A percentile compares a stretch with the other conserved stretches of the same genome.
Conservation (phyloP, 2,888 invertebrate species). For the Trypoxylon attenuatum region DNA sequence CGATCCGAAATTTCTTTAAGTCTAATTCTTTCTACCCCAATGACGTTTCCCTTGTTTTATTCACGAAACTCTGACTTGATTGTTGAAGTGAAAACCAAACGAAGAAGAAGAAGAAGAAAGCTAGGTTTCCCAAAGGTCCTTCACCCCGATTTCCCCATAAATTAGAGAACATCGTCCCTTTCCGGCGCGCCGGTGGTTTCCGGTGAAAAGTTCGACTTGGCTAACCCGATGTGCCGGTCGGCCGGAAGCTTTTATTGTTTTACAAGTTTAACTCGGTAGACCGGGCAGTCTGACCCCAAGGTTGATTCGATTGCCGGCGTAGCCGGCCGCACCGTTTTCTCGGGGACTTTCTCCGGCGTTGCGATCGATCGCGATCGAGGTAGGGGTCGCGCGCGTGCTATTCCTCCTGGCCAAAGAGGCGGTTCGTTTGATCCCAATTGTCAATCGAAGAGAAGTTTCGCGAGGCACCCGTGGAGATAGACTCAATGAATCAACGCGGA, state of each 20-base stretch:
- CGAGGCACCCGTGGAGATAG: neutral
- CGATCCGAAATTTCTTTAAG: slow-evolving; percentile 46
- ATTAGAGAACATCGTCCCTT: too few species aligned
- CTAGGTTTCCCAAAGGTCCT: too few species aligned
- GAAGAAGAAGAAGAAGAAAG: slow-evolving; percentile 14
- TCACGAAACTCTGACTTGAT: too few species aligned
- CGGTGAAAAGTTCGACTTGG: slow-evolving; percentile 53
- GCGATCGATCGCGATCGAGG: neutral
- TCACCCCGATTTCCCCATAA: too few species aligned
- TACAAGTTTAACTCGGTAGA: slow-evolving; percentile 66
- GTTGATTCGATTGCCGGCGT: slow-evolving; percentile 62
- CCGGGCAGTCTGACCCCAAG: slow-evolving; percentile 38
- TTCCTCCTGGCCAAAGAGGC: neutral
- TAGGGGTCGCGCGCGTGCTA: slow-evolving; percentile 2
- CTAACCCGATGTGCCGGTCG: slow-evolving; percentile 61
- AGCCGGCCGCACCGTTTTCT: slow-evolving; percentile 41
- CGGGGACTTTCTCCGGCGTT: slow-evolving; percentile 32
- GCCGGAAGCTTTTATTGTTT: slow-evolving; percentile 74
- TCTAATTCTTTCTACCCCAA: too few species aligned
- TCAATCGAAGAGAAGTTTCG: neutral
- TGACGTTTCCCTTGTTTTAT: too few species aligned
- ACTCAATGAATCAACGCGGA: neutral
- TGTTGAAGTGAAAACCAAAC: too few species aligned
- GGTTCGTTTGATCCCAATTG: neutral
- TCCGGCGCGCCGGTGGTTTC: slow-evolving; percentile 31